These are phyloP conservation scores for Tympanoctomys barrerae DNA, from an alignment of 2,797 vertebrate genomes.

Conservation along the genomic window DNA sequence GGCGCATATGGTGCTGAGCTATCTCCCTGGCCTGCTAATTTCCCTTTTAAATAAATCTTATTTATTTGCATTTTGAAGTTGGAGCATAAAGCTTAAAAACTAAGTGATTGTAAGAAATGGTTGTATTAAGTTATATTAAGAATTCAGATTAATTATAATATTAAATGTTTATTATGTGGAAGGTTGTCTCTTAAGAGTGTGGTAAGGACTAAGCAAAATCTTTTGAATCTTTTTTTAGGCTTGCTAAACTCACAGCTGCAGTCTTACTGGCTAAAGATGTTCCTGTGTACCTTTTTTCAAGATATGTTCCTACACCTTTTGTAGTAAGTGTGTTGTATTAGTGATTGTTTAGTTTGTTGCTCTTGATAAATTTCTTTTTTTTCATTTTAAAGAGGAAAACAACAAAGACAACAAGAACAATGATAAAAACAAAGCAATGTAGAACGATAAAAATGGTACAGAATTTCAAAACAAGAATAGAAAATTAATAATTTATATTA, in stretches of 20 bases:
- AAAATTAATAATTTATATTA: no score
- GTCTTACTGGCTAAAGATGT: constrained; percentile 94
- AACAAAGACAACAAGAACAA: no score
- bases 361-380: constrained; percentile 29
- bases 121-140: neutral
- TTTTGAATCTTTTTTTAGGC: constrained; percentile 85
- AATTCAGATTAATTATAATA: constrained; percentile 60
- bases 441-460: no score
- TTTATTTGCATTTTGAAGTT: constrained; percentile 60
- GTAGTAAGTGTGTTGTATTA: constrained; percentile 92
- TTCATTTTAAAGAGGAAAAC: neutral
- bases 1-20: no score
- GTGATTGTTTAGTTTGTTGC: constrained; percentile 23
- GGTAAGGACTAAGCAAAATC: neutral
- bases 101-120: constrained; percentile 37
- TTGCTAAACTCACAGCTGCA: constrained; percentile 94
- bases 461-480: no score
- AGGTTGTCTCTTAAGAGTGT: constrained; percentile 24
- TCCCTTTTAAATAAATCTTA: neutral
- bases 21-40: no score
- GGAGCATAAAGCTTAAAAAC: constrained; percentile 52
- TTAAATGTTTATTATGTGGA: constrained; percentile 51
- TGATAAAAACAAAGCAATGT: no score
- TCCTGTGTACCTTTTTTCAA: constrained; percentile 95
- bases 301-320: constrained; percentile 96